A percentile compares a stretch with the other conserved stretches of the same genome.
These are phyloP conservation scores for Pseudochirops cupreus DNA, from an alignment of 2,797 vertebrate genomes.

Conservation along the genomic window DNA sequence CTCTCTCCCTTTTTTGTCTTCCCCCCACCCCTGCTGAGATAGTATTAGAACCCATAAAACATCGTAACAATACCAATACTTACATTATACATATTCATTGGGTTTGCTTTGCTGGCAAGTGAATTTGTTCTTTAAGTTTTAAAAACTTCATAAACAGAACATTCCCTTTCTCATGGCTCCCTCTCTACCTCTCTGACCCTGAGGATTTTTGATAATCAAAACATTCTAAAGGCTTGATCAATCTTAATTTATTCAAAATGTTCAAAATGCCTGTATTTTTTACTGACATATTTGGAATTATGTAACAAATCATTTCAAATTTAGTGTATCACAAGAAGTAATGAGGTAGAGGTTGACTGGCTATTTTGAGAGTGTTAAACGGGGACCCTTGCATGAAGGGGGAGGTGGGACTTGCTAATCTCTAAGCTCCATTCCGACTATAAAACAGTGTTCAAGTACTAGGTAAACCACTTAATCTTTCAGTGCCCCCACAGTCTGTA, in stretches of 20 bases:
- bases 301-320: slow-evolving; percentile 31
- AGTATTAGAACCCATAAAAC: background rate
- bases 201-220: slow-evolving; percentile 11
- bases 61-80: background rate
- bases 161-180: background rate
- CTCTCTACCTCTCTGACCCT: background rate
- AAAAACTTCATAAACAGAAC: background rate
- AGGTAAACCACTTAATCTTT: background rate
- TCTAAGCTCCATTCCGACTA: background rate
- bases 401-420: background rate
- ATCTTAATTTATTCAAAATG: slow-evolving; percentile 62
- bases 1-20: too few relatives aligned
- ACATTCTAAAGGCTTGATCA: slow-evolving; percentile 1
- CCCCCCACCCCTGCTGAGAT: background rate
- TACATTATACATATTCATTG: background rate
- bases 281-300: slow-evolving; percentile 54
- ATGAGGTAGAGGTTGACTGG: background rate
- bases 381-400: accelerated
- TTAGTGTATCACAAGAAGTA: background rate
- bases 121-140: background rate
- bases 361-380: background rate
- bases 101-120: background rate
- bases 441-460: background rate
- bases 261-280: slow-evolving; percentile 19
- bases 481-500: background rate